These are phyloP conservation scores for Emydoidea blandingii DNA, from an alignment of 2,797 vertebrate genomes.

Conservation along the genomic window DNA sequence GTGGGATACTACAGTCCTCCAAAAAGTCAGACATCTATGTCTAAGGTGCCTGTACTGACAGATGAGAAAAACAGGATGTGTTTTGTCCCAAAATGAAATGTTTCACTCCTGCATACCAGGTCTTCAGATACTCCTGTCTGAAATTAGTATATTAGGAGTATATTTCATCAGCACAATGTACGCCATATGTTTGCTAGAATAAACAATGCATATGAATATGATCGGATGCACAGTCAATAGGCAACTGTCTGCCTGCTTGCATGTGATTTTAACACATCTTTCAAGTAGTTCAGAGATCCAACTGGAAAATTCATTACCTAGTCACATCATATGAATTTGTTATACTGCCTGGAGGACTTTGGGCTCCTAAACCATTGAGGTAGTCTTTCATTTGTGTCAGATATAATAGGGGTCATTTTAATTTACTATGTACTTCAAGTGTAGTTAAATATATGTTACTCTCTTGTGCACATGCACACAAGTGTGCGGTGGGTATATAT, in stretches of 20 bases:
- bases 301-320: constrained; percentile 59
- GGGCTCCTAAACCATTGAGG: constrained; percentile 57
- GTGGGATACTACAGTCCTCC: not conserved
- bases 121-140: not conserved
- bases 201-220: not conserved
- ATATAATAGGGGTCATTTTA: constrained; percentile 62
- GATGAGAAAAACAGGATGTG: not conserved
- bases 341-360: constrained; percentile 58
- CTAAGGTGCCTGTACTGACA: not conserved
- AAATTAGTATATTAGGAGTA: not conserved
- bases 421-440: constrained; percentile 69
- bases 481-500: not conserved
- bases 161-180: not conserved
- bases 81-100: not conserved
- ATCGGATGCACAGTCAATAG: not conserved
- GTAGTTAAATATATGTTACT: constrained; percentile 65
- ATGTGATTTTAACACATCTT: constrained; percentile 32
- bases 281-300: constrained; percentile 42
- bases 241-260: not conserved
- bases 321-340: constrained; percentile 65
- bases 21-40: not conserved
- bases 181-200: not conserved
- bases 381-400: constrained; percentile 69
- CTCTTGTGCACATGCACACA: not conserved
- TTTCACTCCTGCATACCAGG: fast-evolving